Evolutionary conservation across 2,797 vertebrate species (phyloP).

Genomic region (Lepidocolaptes lacrymiger): DNA sequence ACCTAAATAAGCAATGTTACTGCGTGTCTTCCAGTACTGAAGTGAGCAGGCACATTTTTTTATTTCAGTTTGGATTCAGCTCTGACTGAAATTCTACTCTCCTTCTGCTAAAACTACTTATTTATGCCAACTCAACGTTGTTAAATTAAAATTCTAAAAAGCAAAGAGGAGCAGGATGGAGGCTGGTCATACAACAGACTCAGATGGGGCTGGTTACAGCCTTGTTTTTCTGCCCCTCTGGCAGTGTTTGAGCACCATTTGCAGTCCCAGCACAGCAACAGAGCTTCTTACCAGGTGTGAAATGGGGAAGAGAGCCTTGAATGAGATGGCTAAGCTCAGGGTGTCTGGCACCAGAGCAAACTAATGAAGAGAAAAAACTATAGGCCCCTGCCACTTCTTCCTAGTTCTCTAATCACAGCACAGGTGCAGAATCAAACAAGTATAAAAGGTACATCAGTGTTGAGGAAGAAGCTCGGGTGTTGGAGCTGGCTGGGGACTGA

Average conservation of each 20-base stretch:
- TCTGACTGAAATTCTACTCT: not conserved
- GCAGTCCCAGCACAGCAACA: not conserved
- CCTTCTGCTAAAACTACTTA: not conserved
- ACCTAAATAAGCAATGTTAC: not conserved
- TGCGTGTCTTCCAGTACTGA: not conserved
- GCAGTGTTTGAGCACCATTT: not conserved
- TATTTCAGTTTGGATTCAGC: not conserved
- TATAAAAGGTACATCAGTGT: not conserved
- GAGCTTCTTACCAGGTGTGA: not conserved
- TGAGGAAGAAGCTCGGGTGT: not conserved
- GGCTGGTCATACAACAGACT: not conserved
- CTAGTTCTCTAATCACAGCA: not conserved
- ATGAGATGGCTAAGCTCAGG: not conserved
- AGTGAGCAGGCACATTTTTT: not conserved
- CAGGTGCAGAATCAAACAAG: not conserved
- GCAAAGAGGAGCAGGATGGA: not conserved
- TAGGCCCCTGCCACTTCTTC: not conserved
- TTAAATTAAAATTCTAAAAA: not conserved
- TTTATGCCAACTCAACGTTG: not conserved
- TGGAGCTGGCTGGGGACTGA: not conserved
- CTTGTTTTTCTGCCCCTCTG: not conserved
- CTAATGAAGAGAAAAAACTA: not conserved
- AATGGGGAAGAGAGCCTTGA: not conserved
- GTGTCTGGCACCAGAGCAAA: not conserved
- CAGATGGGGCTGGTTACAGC: accelerated